phyloP scores from a whole-genome alignment of 2,113 vertebrate species.

The Antechinus flavipes region DNA sequence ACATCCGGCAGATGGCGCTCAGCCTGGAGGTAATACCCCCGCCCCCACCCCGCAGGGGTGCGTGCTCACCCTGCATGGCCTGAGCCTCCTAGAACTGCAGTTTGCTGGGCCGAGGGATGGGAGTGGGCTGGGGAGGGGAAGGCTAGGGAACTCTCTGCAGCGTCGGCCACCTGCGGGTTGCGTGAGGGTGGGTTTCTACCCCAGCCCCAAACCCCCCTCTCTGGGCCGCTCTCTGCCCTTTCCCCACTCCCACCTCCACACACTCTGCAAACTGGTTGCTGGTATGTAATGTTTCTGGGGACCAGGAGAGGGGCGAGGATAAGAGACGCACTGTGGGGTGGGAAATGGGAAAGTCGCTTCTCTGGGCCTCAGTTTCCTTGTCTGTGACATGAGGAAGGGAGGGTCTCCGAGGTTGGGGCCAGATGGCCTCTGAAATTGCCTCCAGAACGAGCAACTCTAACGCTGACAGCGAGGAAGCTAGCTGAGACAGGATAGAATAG shows the following conservation, averaged over 20 bases:
- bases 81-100: not conserved
- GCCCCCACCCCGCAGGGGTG: not conserved
- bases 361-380: not conserved
- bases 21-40: slow-evolving; percentile 91
- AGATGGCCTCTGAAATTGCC: not conserved
- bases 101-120: not conserved
- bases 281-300: not conserved
- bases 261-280: not conserved
- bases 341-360: not conserved
- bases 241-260: not conserved
- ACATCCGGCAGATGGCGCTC: slow-evolving; percentile 96
- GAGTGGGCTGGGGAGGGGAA: not conserved
- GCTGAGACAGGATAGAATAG: not conserved
- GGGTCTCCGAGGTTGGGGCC: not conserved
- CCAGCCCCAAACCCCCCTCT: not conserved
- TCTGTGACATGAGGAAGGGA: not conserved
- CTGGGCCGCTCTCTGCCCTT: not conserved
- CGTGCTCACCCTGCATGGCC: not conserved
- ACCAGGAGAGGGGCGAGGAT: not conserved
- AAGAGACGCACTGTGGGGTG: not conserved
- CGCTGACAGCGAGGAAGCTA: not conserved
- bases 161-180: not conserved
- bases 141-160: not conserved
- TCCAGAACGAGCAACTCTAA: not conserved
- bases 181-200: not conserved